Conservation (phyloP, 2,113 vertebrate species). For the Nibea albiflora region DNA sequence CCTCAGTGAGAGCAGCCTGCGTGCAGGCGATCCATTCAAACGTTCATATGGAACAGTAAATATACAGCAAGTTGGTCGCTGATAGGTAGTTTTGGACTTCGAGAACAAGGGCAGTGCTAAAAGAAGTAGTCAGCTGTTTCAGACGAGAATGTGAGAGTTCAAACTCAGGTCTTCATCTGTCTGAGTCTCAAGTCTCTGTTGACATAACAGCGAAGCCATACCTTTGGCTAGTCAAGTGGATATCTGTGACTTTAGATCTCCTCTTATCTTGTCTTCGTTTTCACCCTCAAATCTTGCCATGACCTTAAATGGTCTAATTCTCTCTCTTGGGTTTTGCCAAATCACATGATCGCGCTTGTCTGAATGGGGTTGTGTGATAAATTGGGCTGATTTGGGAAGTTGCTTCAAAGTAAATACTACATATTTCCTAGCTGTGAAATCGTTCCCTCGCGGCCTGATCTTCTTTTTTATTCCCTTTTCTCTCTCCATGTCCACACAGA, state of each 20-base stretch:
- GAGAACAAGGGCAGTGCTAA: background rate
- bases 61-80: background rate
- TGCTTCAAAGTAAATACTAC: slow-evolving; percentile 6
- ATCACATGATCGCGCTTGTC: slow-evolving; percentile 16
- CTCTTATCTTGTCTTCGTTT: slow-evolving; percentile 28
- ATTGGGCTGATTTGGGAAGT: background rate
- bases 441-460: background rate
- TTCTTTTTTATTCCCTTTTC: background rate
- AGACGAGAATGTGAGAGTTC: slow-evolving; percentile 52
- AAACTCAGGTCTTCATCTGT: slow-evolving; percentile 55
- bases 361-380: slow-evolving; percentile 5
- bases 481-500: slow-evolving; percentile 80
- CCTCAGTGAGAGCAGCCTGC: slow-evolving; percentile 12
- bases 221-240: slow-evolving; percentile 43
- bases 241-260: slow-evolving; percentile 20
- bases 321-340: background rate
- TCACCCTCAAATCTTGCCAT: slow-evolving; percentile 14
- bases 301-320: slow-evolving; percentile 12
- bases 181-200: slow-evolving; percentile 65
- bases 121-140: slow-evolving; percentile 22
- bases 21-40: background rate
- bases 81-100: background rate
- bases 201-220: slow-evolving; percentile 65
- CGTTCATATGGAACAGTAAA: background rate
- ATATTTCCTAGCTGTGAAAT: slow-evolving; percentile 22